Percentiles rank a stretch among this genome's conserved stretches.
Evolutionary conservation across 2,888 invertebrate species (phyloP).

Genomic region (Taphrorychus bicolor): DNA sequence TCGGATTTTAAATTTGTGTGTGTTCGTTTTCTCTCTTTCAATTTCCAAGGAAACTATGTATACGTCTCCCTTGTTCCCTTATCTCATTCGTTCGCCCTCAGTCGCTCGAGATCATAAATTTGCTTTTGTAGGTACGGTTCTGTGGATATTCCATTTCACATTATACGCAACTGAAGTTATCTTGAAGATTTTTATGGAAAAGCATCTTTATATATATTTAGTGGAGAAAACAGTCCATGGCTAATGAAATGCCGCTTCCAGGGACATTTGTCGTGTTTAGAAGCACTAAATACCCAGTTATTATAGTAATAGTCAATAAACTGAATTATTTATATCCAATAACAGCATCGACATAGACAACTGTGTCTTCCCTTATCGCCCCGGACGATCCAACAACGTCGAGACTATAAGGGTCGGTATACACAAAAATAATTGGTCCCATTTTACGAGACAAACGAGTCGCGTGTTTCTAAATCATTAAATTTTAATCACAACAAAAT

Average conservation of each 20-base stretch:
- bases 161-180: no score
- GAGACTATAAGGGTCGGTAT: neutral
- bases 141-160: no score
- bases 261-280: no score
- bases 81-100: slow-evolving; percentile 20
- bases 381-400: neutral
- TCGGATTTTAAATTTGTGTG: slow-evolving; percentile 48
- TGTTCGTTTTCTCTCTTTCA: slow-evolving; percentile 45
- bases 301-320: no score
- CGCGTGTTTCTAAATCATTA: slow-evolving; percentile 25
- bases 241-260: no score
- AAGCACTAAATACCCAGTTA: no score
- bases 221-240: no score
- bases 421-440: slow-evolving; percentile 1
- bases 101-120: neutral
- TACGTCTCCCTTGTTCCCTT: slow-evolving; percentile 24
- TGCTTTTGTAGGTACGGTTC: neutral
- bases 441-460: slow-evolving; percentile 2
- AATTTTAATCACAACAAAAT: slow-evolving; percentile 33
- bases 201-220: no score
- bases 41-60: slow-evolving; percentile 42
- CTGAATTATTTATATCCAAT: no score
- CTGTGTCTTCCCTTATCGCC: neutral
- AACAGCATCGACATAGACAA: no score
- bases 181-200: no score